Conservation (phyloP, 2,888 invertebrate species). For the Epistrophella euchroma region DNA sequence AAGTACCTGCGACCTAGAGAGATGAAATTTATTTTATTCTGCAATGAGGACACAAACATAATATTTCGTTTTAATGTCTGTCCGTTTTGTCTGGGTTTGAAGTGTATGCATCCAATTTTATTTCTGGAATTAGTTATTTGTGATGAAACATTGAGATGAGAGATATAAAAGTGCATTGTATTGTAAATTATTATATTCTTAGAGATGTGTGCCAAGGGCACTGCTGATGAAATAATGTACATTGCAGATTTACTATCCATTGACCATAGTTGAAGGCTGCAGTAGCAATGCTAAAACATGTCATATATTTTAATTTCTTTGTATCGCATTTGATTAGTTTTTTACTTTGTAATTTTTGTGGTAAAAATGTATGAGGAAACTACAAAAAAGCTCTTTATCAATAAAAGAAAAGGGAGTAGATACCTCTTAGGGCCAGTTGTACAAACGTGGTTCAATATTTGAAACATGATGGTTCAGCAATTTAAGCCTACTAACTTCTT, state of each 20-base stretch:
- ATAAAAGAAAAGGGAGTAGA: too few species aligned
- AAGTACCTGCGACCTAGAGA: neutral
- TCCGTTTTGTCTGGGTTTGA: neutral
- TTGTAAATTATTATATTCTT: slow-evolving; percentile 12
- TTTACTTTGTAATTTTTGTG: neutral
- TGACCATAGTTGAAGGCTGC: neutral
- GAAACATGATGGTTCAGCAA: too few species aligned
- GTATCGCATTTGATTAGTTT: neutral
- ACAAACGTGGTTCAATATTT: too few species aligned
- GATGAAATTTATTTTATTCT: neutral
- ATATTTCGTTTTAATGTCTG: neutral
- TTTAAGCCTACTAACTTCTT: too few species aligned
- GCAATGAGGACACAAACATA: neutral
- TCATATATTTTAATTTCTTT: neutral
- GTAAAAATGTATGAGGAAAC: neutral
- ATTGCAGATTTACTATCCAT: slow-evolving; percentile 4
- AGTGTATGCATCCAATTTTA: slow-evolving; percentile 2
- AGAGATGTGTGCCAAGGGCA: slow-evolving; percentile 60
- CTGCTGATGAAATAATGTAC: slow-evolving; percentile 37
- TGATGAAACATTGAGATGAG: slow-evolving; percentile 17
- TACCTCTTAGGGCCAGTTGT: too few species aligned
- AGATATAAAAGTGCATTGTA: slow-evolving; percentile 39
- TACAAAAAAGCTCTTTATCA: neutral
- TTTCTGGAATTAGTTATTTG: slow-evolving; percentile 23
- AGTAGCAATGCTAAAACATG: neutral